Evolutionary conservation across 2,888 invertebrate species (phyloP).

Genomic region (Apodemia mormo): DNA sequence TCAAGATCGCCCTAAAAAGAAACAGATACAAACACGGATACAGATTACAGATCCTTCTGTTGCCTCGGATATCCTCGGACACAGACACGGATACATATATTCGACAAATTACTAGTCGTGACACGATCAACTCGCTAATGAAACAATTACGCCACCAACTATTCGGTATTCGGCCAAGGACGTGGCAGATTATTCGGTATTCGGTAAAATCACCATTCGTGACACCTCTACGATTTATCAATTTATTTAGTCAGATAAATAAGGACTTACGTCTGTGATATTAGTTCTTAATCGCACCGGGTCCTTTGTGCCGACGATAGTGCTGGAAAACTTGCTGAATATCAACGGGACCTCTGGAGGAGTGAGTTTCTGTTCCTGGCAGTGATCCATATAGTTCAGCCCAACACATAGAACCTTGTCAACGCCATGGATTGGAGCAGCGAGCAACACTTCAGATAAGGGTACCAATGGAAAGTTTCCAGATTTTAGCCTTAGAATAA

Average conservation of each 20-base stretch:
- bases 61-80: too few species aligned
- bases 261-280: slow-evolving; percentile 51
- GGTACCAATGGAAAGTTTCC: slow-evolving; percentile 44
- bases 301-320: slow-evolving; percentile 88
- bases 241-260: neutral
- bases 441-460: slow-evolving; percentile 79
- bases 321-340: slow-evolving; percentile 93
- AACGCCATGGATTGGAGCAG: slow-evolving; percentile 89
- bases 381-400: slow-evolving; percentile 93
- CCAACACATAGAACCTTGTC: slow-evolving; percentile 94
- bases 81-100: too few species aligned
- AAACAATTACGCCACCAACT: too few species aligned
- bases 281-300: slow-evolving; percentile 77
- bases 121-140: too few species aligned
- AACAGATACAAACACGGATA: too few species aligned
- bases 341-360: slow-evolving; percentile 90
- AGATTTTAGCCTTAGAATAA: slow-evolving; percentile 23
- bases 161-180: too few species aligned
- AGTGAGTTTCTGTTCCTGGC: slow-evolving; percentile 89
- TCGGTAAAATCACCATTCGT: too few species aligned
- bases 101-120: too few species aligned
- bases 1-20: too few species aligned
- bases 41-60: too few species aligned
- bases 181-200: too few species aligned
- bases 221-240: too few species aligned